Base-by-base conservation (phyloP, 2,888 invertebrate genomes). In the Diploptera punctata region DNA sequence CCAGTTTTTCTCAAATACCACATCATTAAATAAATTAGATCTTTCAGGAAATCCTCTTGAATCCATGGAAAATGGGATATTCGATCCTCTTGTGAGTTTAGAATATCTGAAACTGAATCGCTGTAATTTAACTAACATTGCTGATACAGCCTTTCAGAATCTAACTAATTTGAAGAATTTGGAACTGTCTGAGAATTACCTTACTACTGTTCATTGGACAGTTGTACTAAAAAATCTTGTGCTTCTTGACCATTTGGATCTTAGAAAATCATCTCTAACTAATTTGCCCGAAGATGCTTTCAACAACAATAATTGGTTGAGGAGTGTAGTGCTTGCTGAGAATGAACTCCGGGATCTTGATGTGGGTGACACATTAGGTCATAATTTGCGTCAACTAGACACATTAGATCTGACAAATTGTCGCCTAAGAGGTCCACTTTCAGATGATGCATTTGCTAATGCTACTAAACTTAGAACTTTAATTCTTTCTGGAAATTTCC, bases 331-430 rank as follows among this genome's bases (percentile, higher is more conserved):
- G 72, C 82, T 91, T 62, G 89, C 90, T 3, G 87, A 89, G 77
- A 92, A 92, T 78, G 87, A 90, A 78, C 81, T 91, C 68, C 85
- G 85, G 61, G 87, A 89, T 77, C 82, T 91, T 71, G 90, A 91
- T 77, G 88, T 91, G 18, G 87, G 87, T 19, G 86, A 85, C 13
- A 90, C 89, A 1, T 82, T 90, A 29, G 89, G 91, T 13, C 87
- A 87, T 76, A 89, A 89, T 80, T 83, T 91, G 19, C 87, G 87
- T 77, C 88, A 88, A 79, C 83, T 91, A 62, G 90, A 90, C 77
- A 84, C 87, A 61, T 81, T 91, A 69, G 91, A 92, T 82, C 81
- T 91, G 72, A 90, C 91, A 0, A 87, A 90, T 78, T 91, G 91
- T 79, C 88, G 88, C 79, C 86, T 91, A 72, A 86, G 86, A 77